Evolutionary conservation across 2,113 vertebrate species (phyloP), one percentile per base, ranked within the genome.

Genomic region (Globicephala melas): DNA sequence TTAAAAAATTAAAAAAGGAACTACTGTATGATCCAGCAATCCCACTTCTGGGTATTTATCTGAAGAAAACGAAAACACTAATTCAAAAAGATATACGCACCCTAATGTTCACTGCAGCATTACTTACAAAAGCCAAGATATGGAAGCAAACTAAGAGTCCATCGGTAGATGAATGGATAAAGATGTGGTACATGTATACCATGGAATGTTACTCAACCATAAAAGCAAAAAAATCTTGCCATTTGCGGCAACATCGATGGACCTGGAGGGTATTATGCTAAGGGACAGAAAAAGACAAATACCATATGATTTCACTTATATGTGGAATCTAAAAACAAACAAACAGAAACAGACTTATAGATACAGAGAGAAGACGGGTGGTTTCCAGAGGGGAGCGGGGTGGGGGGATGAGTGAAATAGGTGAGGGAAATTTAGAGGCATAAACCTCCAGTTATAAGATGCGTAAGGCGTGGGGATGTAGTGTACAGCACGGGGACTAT

Each of bases 381-480:
- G 77, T 55, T 80, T 58, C 50, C 12, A 80, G 6, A 55, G 31
- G 33, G 77, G 50, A 80, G 76, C 33, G 2, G 77, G 11, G 47
- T 79, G 10, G 6, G 77, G 50, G 7, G 77, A 58, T 15, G 33
- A 80, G 33, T 80, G 77, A 25, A 58, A 25, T n/a, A 25, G 77
- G 33, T 80, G 77, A 55, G 50, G 77, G 23, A 80, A 53, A 58
- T 1, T 7, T 6, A 80, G 77, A 58, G 33, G 77, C 50, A 36
- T 55, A 58, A 55, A 36, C 50, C n/a, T 79, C 20, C 20, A 55
- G 20, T 79, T 36, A 55, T n/a, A 15, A 55, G 21, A 53, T 13
- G 2, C 1, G 0, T n/a, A n/a, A 53, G 31, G 53, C 47, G n/a
- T 26, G 7, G 31, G 28, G 47, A 23, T 53, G 33, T 8, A 79